Percentiles rank a stretch among this genome's conserved stretches.
Conservation (phyloP, 2,888 invertebrate genomes). For the Conus canariensis region DNA sequence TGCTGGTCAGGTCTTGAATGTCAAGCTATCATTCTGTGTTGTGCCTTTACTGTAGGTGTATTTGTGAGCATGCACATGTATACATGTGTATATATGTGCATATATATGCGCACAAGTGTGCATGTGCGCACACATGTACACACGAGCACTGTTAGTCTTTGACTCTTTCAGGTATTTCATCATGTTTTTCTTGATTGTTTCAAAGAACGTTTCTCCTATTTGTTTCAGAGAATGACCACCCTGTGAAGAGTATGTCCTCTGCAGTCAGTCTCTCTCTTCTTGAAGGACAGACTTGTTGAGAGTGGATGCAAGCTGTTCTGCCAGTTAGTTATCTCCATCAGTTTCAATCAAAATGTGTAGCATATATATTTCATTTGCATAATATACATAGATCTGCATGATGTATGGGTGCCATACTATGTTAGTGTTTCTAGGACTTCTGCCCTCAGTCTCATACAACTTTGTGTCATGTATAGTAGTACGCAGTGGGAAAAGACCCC, state of each 20-base stretch:
- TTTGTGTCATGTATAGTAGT: too few relatives aligned
- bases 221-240: conserved; percentile 1
- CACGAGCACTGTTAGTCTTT: neutral
- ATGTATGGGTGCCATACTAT: conserved; percentile 13
- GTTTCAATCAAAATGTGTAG: conserved; percentile 13
- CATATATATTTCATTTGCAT: neutral
- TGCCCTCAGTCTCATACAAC: neutral
- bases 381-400: neutral
- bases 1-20: too few relatives aligned
- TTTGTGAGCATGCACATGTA: neutral
- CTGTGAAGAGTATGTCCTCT: neutral
- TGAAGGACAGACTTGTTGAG: neutral
- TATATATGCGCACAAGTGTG: too few relatives aligned
- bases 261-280: neutral
- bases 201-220: neutral
- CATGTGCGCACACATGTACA: neutral
- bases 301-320: too few relatives aligned
- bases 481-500: neutral
- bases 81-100: neutral
- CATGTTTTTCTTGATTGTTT: neutral
- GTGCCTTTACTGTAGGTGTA: neutral
- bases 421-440: neutral
- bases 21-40: too few relatives aligned
- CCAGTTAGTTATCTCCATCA: neutral
- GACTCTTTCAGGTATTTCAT: too few relatives aligned